These are phyloP conservation scores for Caerostris extrusa DNA, from an alignment of 1,140 invertebrate species.

Conservation along the genomic window DNA sequence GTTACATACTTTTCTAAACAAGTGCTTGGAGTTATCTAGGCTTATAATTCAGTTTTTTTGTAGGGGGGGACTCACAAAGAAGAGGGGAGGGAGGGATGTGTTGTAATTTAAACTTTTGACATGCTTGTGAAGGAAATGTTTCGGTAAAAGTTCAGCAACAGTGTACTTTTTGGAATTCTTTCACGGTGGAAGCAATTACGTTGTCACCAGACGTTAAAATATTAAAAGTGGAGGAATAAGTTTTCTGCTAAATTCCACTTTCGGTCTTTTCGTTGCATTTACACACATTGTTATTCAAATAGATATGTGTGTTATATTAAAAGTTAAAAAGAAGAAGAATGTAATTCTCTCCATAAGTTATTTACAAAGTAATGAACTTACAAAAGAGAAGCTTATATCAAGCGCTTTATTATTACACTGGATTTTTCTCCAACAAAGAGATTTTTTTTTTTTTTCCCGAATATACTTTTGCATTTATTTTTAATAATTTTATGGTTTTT, in stretches of 20 bases:
- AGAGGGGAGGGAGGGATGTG: background rate
- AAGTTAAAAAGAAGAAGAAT: background rate
- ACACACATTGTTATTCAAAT: background rate
- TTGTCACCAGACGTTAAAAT: background rate
- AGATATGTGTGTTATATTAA: background rate
- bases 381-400: too few species aligned
- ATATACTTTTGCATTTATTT: too few species aligned
- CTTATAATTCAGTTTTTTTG: background rate
- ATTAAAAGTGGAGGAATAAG: background rate
- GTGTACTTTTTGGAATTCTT: background rate
- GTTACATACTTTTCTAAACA: background rate
- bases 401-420: too few species aligned
- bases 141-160: slow-evolving; percentile 1
- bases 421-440: too few species aligned
- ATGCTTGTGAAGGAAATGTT: background rate
- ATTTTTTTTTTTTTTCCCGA: too few species aligned
- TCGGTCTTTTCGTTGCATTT: background rate
- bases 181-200: background rate
- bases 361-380: too few species aligned
- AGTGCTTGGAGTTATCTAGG: background rate
- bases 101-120: slow-evolving; percentile 19
- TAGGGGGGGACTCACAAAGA: too few species aligned
- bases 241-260: background rate
- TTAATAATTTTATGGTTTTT: too few species aligned
- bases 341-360: too few species aligned